A percentile compares a stretch with the other conserved stretches of the same genome.
These are phyloP conservation scores for Heterohyrax brucei DNA, from an alignment of 2,797 vertebrate genomes.

Conservation along the genomic window DNA sequence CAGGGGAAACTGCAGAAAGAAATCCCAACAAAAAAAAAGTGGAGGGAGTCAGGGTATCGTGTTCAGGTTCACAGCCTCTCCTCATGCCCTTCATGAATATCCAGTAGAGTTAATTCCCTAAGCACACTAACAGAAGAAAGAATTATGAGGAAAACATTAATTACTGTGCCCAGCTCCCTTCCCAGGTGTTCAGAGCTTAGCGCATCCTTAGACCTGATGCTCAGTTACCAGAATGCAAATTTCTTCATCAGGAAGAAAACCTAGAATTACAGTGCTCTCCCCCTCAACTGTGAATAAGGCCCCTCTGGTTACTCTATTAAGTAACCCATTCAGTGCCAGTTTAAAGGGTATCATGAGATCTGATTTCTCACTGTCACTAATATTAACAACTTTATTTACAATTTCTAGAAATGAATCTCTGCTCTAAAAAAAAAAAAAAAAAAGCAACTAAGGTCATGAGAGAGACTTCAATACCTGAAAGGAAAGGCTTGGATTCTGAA, in stretches of 20 bases:
- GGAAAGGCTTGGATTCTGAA: slow-evolving; percentile 15
- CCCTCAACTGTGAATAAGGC: neutral
- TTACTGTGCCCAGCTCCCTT: neutral
- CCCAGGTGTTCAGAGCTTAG: neutral
- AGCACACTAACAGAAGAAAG: neutral
- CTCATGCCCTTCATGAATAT: neutral
- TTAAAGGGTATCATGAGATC: neutral
- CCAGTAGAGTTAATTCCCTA: neutral
- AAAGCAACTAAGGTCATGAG: neutral
- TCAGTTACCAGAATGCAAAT: slow-evolving; percentile 9
- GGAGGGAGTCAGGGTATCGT: too few relatives aligned
- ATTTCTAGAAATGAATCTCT: neutral
- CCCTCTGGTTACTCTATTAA: neutral
- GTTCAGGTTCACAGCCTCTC: neutral
- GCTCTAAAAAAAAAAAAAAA: slow-evolving; percentile 52
- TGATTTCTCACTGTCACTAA: neutral
- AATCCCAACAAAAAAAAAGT: slow-evolving; percentile 24
- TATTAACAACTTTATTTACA: neutral
- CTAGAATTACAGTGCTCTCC: neutral
- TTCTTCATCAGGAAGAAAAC: slow-evolving; percentile 41
- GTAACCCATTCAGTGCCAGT: too few relatives aligned
- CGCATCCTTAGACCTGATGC: neutral
- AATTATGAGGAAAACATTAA: neutral
- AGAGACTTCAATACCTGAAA: neutral
- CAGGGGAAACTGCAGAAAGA: neutral